Base-by-base conservation (phyloP, 2,113 vertebrate species). In the Phodopus roborovskii region DNA sequence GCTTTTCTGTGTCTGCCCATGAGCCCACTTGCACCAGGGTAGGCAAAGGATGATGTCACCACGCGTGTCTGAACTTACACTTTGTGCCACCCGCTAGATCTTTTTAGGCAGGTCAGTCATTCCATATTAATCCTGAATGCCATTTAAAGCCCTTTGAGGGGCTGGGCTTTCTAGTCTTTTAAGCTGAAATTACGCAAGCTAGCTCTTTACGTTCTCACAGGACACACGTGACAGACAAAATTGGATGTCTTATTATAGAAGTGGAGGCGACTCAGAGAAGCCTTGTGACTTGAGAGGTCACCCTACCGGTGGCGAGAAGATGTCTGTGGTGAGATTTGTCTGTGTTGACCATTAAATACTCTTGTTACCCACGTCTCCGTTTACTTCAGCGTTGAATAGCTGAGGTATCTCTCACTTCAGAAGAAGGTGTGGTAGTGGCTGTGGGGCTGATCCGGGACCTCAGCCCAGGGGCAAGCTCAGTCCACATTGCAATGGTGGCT, bases 391-490 rank as follows among this genome's bases (percentile, higher is more conserved):
- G 11, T 0, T 12, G 7, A 12, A 62, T 50, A 39, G 39, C 64
- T 48, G 42, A 33, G 13, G 15, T 8, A 50, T 4, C 48, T 17
- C 15, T 5, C 33, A 24, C 19, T n/a, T 75, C 9, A 68, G 71
- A 30, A 74, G 4, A 60, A n/a, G 22, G 16, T 78, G 6, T 45
- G 62, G 17, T 4, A 0, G 2, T 24, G 19, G 26, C 22, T 0
- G 0, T 4, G 22, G 5, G 0, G 0, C 4, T 1, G 10, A 16
- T 8, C 39, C 45, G 16, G 33, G 5, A 39, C 13, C 50, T 56
- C 66, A 36, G 2, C 19, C 17, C 20, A 19, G 30, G 60, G 12
- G 19, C 60, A 71, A 64, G n/a, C 42, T 45, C 12, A 45, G 1
- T 30, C n/a, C 9, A 10, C 15, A 33, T 45, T 45, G 6, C 1